These are phyloP conservation scores for Mus spicilegus DNA, from an alignment of 2,113 vertebrate species.

Conservation along the genomic window DNA sequence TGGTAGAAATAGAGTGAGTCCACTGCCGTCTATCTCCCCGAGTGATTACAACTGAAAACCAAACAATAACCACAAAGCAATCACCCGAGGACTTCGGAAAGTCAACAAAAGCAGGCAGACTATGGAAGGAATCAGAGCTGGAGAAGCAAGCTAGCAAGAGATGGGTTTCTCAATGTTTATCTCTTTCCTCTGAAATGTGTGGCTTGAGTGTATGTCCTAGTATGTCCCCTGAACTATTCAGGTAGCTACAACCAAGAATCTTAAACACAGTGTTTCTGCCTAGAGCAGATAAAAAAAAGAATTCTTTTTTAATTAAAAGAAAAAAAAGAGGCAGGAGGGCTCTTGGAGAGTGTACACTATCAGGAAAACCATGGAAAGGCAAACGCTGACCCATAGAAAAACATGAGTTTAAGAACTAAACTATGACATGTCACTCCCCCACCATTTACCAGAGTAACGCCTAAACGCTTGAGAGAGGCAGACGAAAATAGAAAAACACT, in stretches of 20 bases:
- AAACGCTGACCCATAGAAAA: not conserved
- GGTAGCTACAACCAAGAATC: not conserved
- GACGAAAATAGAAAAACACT: not conserved
- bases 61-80: not conserved
- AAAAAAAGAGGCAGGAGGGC: not conserved
- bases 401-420: not conserved
- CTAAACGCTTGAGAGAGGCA: not conserved
- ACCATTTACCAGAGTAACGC: not conserved
- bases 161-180: not conserved
- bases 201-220: not conserved
- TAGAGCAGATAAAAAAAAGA: not conserved
- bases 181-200: not conserved
- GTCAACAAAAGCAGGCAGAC: conserved; percentile 9
- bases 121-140: not conserved
- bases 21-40: not conserved
- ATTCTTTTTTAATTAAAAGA: too few species aligned
- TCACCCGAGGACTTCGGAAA: not conserved
- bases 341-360: not conserved
- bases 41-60: not conserved
- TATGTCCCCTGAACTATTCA: not conserved
- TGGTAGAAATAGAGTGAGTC: not conserved
- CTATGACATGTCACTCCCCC: not conserved
- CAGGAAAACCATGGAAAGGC: not conserved
- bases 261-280: not conserved
- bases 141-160: not conserved